phyloP scores from a whole-genome alignment of 1,140 invertebrate species.

The Papilio glaucus region DNA sequence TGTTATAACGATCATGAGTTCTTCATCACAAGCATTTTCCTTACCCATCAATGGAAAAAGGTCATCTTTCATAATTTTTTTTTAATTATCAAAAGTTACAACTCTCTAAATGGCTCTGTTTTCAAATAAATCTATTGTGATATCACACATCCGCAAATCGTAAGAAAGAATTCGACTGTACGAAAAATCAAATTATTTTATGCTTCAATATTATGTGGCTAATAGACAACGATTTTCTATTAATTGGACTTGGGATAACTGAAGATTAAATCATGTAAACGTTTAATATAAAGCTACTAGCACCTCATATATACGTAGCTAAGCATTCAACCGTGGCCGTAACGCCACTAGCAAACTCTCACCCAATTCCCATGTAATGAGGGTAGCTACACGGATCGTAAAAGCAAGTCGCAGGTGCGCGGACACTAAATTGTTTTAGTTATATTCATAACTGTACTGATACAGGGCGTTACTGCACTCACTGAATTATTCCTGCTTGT shows the following conservation, averaged over 20 bases:
- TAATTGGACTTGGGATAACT: background rate
- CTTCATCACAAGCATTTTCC: too few relatives aligned
- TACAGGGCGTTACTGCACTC: constrained; percentile 35
- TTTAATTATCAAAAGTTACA: too few relatives aligned
- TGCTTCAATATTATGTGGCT: background rate
- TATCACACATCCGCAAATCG: too few relatives aligned
- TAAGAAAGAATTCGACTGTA: too few relatives aligned
- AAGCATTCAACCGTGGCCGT: constrained; percentile 12
- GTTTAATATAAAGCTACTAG: constrained; percentile 2
- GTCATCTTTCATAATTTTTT: too few relatives aligned
- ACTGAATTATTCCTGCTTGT: background rate
- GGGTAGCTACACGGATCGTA: constrained; percentile 41
- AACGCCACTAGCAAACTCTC: constrained; percentile 40
- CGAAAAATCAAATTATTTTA: constrained; percentile 7
- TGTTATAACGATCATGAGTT: too few relatives aligned
- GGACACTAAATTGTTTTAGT: constrained; percentile 45
- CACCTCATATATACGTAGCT: background rate
- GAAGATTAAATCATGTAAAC: background rate
- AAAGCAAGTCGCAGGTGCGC: constrained; percentile 43
- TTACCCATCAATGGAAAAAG: too few relatives aligned
- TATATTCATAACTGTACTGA: constrained; percentile 42
- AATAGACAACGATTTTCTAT: too few relatives aligned
- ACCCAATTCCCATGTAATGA: constrained; percentile 40
- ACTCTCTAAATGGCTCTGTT: too few relatives aligned
- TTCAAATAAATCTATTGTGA: too few relatives aligned